Evolutionary conservation across 2,113 vertebrate genomes (phyloP).

Genomic region (Dascyllus trimaculatus): DNA sequence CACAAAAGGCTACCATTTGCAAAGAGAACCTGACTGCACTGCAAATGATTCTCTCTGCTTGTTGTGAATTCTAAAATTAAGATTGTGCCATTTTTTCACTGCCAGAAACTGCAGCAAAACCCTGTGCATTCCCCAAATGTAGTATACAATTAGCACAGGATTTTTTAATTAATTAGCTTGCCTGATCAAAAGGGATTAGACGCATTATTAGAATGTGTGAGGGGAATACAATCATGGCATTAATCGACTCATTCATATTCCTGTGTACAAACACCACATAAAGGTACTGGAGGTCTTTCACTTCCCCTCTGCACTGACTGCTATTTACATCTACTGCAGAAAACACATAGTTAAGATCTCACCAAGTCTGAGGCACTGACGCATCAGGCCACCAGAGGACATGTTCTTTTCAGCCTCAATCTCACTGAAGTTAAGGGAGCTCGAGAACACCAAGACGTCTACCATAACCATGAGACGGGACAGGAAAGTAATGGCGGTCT

Average conservation of each 20-base stretch:
- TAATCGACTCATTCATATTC: constrained; percentile 42
- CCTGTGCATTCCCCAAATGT: constrained; percentile 8
- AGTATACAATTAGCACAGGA: constrained; percentile 35
- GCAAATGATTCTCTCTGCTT: constrained; percentile 43
- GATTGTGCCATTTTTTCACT: constrained; percentile 7
- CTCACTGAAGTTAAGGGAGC: constrained; percentile 98
- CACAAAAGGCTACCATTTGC: constrained; percentile 44
- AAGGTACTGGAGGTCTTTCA: constrained; percentile 26
- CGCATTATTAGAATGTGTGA: constrained; percentile 45
- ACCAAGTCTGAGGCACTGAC: constrained; percentile 94
- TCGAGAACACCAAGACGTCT: constrained; percentile 96
- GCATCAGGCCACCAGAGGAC: constrained; percentile 97
- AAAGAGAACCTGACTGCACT: constrained; percentile 35
- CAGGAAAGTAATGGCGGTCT: constrained; percentile 96
- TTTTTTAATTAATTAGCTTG: constrained; percentile 51
- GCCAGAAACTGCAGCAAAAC: constrained; percentile 32
- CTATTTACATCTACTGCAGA: constrained; percentile 7
- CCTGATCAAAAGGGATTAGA: constrained; percentile 61
- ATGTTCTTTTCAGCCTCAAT: constrained; percentile 99
- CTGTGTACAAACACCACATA: constrained; percentile 1
- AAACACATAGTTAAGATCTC: constrained; percentile 25
- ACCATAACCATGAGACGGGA: constrained; percentile 98
- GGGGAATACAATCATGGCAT: constrained; percentile 21
- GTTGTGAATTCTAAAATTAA: constrained; percentile 33
- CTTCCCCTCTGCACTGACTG: background rate